phyloP scores from a whole-genome alignment of 2,113 vertebrate species.

The Gambusia holbrooki region DNA sequence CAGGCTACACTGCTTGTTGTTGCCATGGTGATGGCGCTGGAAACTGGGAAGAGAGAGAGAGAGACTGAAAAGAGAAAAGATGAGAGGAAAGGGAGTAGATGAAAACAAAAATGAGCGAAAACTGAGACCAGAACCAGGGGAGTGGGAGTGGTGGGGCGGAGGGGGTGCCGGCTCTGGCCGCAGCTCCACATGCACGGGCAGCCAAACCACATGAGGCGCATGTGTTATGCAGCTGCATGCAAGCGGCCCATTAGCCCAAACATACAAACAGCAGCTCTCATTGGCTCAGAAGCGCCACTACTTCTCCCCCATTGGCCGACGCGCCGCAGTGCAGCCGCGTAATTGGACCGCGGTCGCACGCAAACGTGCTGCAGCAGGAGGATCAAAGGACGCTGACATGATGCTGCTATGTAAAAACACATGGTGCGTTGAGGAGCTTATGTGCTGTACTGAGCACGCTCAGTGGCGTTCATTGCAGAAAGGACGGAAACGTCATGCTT shows the following conservation, averaged over 20 bases:
- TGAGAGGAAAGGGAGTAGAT: not conserved
- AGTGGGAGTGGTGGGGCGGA: not conserved
- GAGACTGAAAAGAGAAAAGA: conserved; percentile 29
- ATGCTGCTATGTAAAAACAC: conserved; percentile 12
- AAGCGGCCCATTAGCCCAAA: conserved; percentile 26
- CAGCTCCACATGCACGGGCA: not conserved
- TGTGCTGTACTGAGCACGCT: not conserved
- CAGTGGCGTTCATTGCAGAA: not conserved
- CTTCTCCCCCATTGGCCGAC: conserved; percentile 35
- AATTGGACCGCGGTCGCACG: conserved; percentile 40
- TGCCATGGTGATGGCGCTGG: conserved; percentile 55
- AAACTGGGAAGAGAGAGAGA: conserved; percentile 21
- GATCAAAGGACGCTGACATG: conserved; percentile 47
- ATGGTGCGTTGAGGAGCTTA: not conserved
- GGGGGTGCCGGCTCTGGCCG: conserved; percentile 34
- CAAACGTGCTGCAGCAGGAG: conserved; percentile 20
- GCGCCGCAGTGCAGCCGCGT: conserved; percentile 19
- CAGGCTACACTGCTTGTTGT: conserved; percentile 45
- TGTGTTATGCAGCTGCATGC: conserved; percentile 71
- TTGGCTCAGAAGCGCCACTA: conserved; percentile 40
- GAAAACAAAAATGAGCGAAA: conserved; percentile 21
- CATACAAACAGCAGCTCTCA: conserved; percentile 42
- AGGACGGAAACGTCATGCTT: not conserved
- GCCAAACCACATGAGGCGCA: conserved; percentile 70
- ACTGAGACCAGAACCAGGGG: conserved; percentile 36